Percentiles rank a stretch among this genome's conserved stretches.
These are phyloP conservation scores for Steinernema khuongi DNA, from an alignment of 1,140 invertebrate species.

Conservation along the genomic window DNA sequence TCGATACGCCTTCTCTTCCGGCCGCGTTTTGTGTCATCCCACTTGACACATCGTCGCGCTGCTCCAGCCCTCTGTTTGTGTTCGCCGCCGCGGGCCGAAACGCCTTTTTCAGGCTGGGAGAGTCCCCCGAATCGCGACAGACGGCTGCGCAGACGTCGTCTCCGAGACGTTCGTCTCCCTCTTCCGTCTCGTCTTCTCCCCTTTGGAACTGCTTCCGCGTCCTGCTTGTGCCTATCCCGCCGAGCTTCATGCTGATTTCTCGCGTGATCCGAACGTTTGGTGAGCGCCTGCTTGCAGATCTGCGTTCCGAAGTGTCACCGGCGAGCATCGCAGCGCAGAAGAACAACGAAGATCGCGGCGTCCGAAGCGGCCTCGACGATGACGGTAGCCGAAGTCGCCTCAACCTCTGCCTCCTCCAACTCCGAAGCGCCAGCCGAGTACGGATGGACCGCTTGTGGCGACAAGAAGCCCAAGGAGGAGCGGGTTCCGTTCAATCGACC, in stretches of 20 bases:
- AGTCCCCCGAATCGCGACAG: too few relatives aligned
- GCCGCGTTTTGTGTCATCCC: background rate
- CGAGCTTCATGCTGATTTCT: too few relatives aligned
- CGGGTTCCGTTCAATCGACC: constrained; percentile 50
- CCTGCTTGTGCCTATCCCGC: too few relatives aligned
- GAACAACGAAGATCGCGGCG: background rate
- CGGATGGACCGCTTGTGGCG: constrained; percentile 47
- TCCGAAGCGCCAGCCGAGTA: too few relatives aligned
- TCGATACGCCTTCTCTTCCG: background rate
- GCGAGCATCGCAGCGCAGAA: background rate
- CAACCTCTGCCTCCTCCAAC: background rate
- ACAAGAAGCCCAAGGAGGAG: constrained; percentile 41
- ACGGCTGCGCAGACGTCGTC: too few relatives aligned
- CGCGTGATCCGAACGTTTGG: background rate
- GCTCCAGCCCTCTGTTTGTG: background rate
- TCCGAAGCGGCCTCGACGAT: background rate
- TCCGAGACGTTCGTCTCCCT: too few relatives aligned
- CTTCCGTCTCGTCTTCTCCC: too few relatives aligned
- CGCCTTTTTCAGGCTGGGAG: background rate
- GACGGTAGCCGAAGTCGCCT: background rate
- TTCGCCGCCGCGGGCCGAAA: background rate
- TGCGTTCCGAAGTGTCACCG: background rate
- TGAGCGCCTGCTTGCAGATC: background rate
- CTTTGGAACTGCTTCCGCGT: too few relatives aligned
- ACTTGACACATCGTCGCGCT: background rate